These are phyloP conservation scores for Eupelmus urozonus DNA, from an alignment of 2,888 invertebrate species.

Conservation along the genomic window DNA sequence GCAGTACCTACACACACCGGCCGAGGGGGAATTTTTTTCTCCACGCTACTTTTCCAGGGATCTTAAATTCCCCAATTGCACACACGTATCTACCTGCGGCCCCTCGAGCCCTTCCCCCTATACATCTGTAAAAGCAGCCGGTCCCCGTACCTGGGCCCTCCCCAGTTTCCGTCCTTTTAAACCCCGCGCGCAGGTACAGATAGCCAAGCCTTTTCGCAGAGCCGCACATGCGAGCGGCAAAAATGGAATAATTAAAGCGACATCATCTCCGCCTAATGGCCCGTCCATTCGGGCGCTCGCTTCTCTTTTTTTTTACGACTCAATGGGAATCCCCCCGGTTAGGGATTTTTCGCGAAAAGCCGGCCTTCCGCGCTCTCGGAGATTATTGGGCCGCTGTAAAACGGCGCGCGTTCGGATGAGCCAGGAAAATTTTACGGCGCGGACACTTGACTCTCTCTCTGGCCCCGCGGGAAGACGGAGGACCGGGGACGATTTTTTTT, in stretches of 20 bases:
- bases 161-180: no score
- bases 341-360: slow-evolving; percentile 26
- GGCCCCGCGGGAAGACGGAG: no score
- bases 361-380: background rate
- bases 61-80: slow-evolving; percentile 32
- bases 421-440: background rate
- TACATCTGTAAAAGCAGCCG: background rate
- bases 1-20: background rate
- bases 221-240: background rate
- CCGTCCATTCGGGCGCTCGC: background rate
- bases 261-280: slow-evolving; percentile 13
- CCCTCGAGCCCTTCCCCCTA: background rate
- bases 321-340: background rate
- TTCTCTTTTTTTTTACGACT: background rate
- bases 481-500: no score
- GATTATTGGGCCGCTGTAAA: slow-evolving; percentile 28
- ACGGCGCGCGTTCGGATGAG: background rate
- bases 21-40: slow-evolving; percentile 13
- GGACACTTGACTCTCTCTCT: background rate
- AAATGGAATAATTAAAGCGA: slow-evolving; percentile 25
- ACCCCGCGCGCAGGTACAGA: no score
- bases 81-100: background rate
- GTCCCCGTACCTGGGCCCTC: no score
- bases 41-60: slow-evolving; percentile 43
- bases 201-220: slow-evolving; percentile 5